Base-by-base conservation (phyloP, 2,888 invertebrate species). In the Meteorus colon region DNA sequence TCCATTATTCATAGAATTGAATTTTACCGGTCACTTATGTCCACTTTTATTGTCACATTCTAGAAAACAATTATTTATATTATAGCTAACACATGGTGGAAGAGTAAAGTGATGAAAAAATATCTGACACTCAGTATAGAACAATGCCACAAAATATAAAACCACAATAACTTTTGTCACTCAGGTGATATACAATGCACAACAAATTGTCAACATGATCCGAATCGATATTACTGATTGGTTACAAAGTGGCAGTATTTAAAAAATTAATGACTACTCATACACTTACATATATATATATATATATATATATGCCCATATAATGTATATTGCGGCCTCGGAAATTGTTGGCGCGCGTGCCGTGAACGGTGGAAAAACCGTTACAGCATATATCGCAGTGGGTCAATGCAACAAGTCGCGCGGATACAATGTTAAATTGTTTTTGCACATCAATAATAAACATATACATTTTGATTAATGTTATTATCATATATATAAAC, bases 401-500 rank as follows among this genome's bases (percentile, higher is more conserved):
- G 84, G 86, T 87, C 87, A 86, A 86, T 87, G 87, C 87, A 86
- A 87, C 85, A 85, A 86, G 86, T 86, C 84, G 77, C 83, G 80
- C 82, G 83, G 82, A 83, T 78, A 79, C 74, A 59, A 55, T 41
- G 77, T 72, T 60, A 45, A 70, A 24, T 34, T 63, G 31, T 63
- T 63, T 24, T 63, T 37, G 19, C 4, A 10, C 27, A 16, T 66
- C 14, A 16, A 45, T 34, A 66, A 34, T 66, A 3, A 6, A 19
- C n/a, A 6, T 55, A 55, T 41, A 10, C 8, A 41, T 41, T 41
- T 41, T 12, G 8, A 41, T 41, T 10, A 41, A 41, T 41, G 41
- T 41, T 10, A 5, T 41, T 41, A 41, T 41, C 41, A 41, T 8
- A 34, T 34, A 8, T 34, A 8, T 34, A 34, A 34, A 34, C 41